A percentile compares a stretch with the other conserved stretches of the same genome.
These are phyloP conservation scores for Selenia dentaria DNA, from an alignment of 2,888 invertebrate species.

Conservation along the genomic window DNA sequence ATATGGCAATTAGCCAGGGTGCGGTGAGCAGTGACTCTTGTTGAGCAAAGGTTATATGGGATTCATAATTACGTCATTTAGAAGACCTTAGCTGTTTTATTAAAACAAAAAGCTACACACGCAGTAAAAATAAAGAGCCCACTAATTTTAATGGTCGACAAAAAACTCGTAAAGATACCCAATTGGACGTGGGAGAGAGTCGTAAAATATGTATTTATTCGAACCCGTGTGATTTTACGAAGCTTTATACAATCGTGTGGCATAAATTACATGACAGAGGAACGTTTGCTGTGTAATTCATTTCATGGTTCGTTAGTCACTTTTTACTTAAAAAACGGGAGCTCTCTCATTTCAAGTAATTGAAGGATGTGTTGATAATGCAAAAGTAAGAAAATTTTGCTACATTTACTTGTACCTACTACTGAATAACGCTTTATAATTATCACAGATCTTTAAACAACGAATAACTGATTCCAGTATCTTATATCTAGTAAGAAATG, in stretches of 20 bases:
- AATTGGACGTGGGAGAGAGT: constrained; percentile 29
- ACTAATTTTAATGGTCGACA: constrained; percentile 33
- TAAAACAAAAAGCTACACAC: not conserved
- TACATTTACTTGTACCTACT: too few species aligned
- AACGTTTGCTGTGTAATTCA: constrained; percentile 56
- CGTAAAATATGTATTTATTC: constrained; percentile 40
- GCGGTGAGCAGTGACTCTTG: too few species aligned
- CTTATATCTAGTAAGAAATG: too few species aligned
- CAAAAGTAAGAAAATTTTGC: too few species aligned
- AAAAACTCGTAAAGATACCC: constrained; percentile 36
- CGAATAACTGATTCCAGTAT: too few species aligned
- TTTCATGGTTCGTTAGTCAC: constrained; percentile 55
- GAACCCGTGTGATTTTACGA: constrained; percentile 49
- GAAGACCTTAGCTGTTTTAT: too few species aligned
- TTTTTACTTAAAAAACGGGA: constrained; percentile 43
- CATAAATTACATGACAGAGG: constrained; percentile 49
- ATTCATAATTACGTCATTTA: too few species aligned
- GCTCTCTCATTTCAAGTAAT: constrained; percentile 25
- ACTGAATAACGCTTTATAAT: too few species aligned
- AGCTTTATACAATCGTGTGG: constrained; percentile 32
- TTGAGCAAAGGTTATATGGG: too few species aligned
- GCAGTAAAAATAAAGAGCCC: constrained; percentile 23
- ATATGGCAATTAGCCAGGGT: too few species aligned
- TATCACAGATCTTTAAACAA: too few species aligned
- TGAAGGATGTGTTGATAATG: constrained; percentile 8